Evolutionary conservation across 1,140 invertebrate species (phyloP), one percentile per base, ranked within the genome.

Genomic region (Chrysomallon squamiferum): DNA sequence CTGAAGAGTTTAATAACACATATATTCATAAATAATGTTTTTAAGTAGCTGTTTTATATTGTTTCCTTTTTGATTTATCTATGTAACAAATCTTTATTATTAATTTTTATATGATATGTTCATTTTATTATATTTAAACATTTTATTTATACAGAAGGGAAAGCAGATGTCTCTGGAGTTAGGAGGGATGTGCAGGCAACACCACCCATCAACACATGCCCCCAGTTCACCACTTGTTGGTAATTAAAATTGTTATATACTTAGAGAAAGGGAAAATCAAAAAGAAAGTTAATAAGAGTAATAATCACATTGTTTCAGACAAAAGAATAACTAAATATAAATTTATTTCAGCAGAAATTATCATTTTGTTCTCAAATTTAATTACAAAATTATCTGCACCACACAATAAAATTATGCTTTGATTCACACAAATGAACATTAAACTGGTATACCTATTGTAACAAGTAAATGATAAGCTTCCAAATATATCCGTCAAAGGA

Each of bases 151-250:
- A 22, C 58, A 66, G 65, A 66, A 54, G 43, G 57, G 57, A n/a
- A 66, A 56, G n/a, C 58, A 59, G 5, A 35, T 66, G 27, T 25
- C 45, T 18, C 32, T 66, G 22, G 45, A 20, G 15, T 20, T 61
- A n/a, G 30, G 13, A 13, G 29, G 18, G 9, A 22, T 30, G n/a
- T 41, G 35, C 45, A 43, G 33, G 5, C 15, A 52, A 4, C 41
- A 33, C 22, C 20, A 59, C 22, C n/a, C 33, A 11, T 20, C 32
- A n/a, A 18, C n/a, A 9, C 20, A 35, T 35, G 64, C 65, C 5
- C 61, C 71, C 6, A 68, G 65, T 35, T 68, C 71, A 15, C 65
- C 68, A 2, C 66, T 74, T 58, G 63, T 71, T 63, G 68, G 72
- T 74, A 71, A 35, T 63, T 57, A 33, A 15, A 18, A 32, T 41